These are phyloP conservation scores for Suillia variegata DNA, from an alignment of 2,888 invertebrate genomes.

Conservation along the genomic window DNA sequence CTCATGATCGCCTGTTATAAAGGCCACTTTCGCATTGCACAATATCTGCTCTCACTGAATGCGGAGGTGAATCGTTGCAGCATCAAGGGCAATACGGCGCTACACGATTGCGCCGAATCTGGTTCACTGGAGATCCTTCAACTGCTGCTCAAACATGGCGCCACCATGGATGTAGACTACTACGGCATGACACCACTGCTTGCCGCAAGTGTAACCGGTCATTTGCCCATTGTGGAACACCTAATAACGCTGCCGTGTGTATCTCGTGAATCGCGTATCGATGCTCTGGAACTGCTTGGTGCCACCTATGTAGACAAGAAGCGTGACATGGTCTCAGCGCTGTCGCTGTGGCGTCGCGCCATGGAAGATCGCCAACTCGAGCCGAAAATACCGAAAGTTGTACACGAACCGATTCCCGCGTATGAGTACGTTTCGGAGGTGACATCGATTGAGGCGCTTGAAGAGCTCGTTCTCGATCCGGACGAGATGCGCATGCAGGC, in stretches of 20 bases:
- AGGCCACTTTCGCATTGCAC: slow-evolving; percentile 89
- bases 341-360: slow-evolving; percentile 88
- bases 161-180: slow-evolving; percentile 91
- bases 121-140: slow-evolving; percentile 92
- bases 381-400: slow-evolving; percentile 75
- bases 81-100: slow-evolving; percentile 89
- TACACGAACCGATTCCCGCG: slow-evolving; percentile 77
- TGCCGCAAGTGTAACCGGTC: slow-evolving; percentile 91
- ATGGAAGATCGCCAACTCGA: slow-evolving; percentile 80
- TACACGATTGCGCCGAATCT: slow-evolving; percentile 97
- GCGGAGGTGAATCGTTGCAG: slow-evolving; percentile 93
- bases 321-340: slow-evolving; percentile 88
- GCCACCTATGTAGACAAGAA: slow-evolving; percentile 97
- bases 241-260: slow-evolving; percentile 79
- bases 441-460: slow-evolving; percentile 75
- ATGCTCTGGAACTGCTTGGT: slow-evolving; percentile 88
- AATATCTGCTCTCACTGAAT: slow-evolving; percentile 82
- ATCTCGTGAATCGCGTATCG: slow-evolving; percentile 78
- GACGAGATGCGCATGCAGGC: slow-evolving; percentile 97
- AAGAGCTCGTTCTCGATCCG: slow-evolving; percentile 88
- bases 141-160: slow-evolving; percentile 84
- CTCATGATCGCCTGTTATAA: slow-evolving; percentile 98
- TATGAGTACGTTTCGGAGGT: slow-evolving; percentile 90
- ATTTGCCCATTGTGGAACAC: slow-evolving; percentile 91
- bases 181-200: slow-evolving; percentile 96